Base-by-base conservation (phyloP, 2,113 vertebrate species). In the Lagopus muta region DNA sequence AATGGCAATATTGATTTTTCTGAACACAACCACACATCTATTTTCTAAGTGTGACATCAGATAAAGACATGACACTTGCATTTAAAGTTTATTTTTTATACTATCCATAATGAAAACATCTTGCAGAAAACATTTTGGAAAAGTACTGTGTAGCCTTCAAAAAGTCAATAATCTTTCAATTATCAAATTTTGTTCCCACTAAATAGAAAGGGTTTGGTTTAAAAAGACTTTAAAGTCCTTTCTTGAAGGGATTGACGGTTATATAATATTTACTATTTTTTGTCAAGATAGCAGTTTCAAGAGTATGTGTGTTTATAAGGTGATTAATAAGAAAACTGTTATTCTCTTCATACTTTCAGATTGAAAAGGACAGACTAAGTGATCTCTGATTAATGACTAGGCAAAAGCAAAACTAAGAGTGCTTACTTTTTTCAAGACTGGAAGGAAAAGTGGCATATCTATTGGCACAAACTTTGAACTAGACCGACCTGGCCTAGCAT, bases 1-100 rank as follows among this genome's bases (percentile, higher is more conserved):
- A 87, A 88, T 62, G 73, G 13, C 34, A 80, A 19, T 69, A 95
- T 69, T 36, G 79, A 86, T 80, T 85, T 95, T 70, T 82, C 64
- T 67, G 21, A 18, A 57, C 48, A 69, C 38, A 79, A 48, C 3
- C 24, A 65, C 11, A 47, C 22, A 45, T 40, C 43, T 57, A 18
- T 85, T 89, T 93, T 89, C 38, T 73, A 82, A 54, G 15, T 69
- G 75, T 80, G 79, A 45, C 13, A 70, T 70, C 15, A 74, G 40
- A 55, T 92, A 48, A 80, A 90, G 48, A 77, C 10, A 38, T 12
- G 17, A 70, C 8, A 70, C 16, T 38, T 71, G 24, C 13, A 80
- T 76, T 90, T 88, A 76, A 88, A 48, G 11, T 76, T 70, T 80
- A 47, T 25, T 73, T 60, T 45, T 82, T 19, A 62, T 57, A 9